Conservation (phyloP, 2,888 invertebrate species). For the Hirtodrosophila cameraria region DNA sequence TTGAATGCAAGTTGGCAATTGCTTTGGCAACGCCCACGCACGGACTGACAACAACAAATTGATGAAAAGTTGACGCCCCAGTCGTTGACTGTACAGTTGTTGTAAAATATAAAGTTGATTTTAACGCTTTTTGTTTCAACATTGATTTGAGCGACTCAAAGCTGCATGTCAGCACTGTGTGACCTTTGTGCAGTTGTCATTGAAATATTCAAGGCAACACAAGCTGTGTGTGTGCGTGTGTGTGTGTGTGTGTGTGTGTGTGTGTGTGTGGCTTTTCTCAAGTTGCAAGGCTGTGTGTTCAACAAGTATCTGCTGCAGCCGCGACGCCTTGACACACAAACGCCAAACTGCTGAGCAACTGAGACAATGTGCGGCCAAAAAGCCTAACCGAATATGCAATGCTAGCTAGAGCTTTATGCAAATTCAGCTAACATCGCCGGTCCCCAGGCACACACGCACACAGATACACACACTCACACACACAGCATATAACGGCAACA, state of each 20-base stretch:
- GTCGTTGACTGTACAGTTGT: constrained; percentile 45
- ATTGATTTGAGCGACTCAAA: constrained; percentile 52
- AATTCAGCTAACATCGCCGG: constrained; percentile 51
- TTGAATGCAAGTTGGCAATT: constrained; percentile 74
- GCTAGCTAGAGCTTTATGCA: constrained; percentile 72
- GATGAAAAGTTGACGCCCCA: constrained; percentile 52
- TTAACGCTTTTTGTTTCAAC: constrained; percentile 19
- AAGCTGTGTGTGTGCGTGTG: constrained; percentile 1
- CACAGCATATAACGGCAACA: constrained; percentile 6
- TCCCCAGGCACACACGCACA: constrained; percentile 31
- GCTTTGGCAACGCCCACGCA: constrained; percentile 64
- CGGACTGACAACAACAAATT: constrained; percentile 30
- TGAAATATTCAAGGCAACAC: constrained; percentile 59
- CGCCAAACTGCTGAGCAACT: constrained; percentile 44
- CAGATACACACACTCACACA: constrained; percentile 9
- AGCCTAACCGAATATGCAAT: constrained; percentile 73
- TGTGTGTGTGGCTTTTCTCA: constrained; percentile 28
- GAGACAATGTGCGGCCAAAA: constrained; percentile 64
- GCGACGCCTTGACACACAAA: constrained; percentile 74
- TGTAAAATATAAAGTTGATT: constrained; percentile 57
- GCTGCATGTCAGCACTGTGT: constrained; percentile 27
- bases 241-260: constrained; percentile 5
- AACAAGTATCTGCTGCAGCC: constrained; percentile 65
- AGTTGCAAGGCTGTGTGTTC: constrained; percentile 68
- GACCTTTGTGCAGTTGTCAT: constrained; percentile 55